Percentiles rank a stretch among this genome's conserved stretches.
Conservation (phyloP, 2,888 invertebrate species). For the Plebejus argus region DNA sequence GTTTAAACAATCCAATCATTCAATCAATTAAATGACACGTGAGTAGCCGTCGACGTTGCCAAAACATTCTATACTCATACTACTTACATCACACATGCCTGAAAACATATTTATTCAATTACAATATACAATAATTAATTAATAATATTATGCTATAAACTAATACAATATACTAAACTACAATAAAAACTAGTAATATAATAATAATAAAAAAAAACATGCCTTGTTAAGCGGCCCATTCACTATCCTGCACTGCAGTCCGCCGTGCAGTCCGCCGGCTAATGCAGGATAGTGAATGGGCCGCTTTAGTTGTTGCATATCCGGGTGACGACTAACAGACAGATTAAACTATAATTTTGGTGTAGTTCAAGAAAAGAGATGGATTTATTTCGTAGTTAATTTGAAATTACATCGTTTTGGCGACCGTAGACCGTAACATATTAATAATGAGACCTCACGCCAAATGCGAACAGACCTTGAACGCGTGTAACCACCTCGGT, state of each 20-base stretch:
- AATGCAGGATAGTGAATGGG: too few species aligned
- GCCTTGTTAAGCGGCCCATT: too few species aligned
- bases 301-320: too few species aligned
- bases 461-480: conserved; percentile 1
- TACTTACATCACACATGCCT: too few species aligned
- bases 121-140: too few species aligned
- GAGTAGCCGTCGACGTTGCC: not conserved
- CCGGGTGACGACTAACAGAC: not conserved
- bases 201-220: too few species aligned
- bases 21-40: conserved; percentile 8
- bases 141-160: too few species aligned
- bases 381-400: conserved; percentile 1
- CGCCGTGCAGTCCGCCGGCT: too few species aligned
- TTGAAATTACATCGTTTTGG: conserved; percentile 5
- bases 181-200: too few species aligned
- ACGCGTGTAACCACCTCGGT: conserved; percentile 12
- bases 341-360: not conserved
- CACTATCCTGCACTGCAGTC: too few species aligned
- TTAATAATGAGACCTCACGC: not conserved
- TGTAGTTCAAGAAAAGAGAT: not conserved
- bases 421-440: conserved; percentile 1
- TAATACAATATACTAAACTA: too few species aligned
- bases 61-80: not conserved
- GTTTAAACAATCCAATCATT: conserved; percentile 9
- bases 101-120: too few species aligned